Base-by-base conservation (phyloP, 2,888 invertebrate genomes). In the Syrista parreyssii region DNA sequence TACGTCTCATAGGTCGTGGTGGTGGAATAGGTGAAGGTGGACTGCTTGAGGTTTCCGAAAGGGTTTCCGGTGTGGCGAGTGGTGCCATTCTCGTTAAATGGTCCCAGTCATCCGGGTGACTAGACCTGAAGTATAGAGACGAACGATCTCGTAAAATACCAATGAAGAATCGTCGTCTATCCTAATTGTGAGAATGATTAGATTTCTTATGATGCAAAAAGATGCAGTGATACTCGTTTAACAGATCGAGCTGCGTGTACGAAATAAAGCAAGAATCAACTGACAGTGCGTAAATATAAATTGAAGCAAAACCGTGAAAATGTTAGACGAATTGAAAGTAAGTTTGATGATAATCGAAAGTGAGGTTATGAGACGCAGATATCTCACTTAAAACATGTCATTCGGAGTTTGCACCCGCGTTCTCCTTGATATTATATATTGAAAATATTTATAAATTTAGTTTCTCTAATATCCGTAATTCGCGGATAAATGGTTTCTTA, bases 1-100 rank as follows among this genome's bases (percentile, higher is more conserved):
- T 95, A 32, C 95, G 91, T 68, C 94, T 92, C 93, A 95, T 93
- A 33, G 94, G 93, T 84, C 93, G 93, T 0, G 94, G 93, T 23
- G 94, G 92, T 73, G 93, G 92, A 76, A 94, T 92, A 83, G 95
- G 94, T 33, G 94, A 93, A 81, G 95, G 93, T 34, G 96, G 96
- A 77, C 96, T 94, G 88, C 96, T 96, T 3, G 96, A 96, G n/a
- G 96, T 94, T 89, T 96, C 96, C 0, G 96, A 96, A 23, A 97
- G 91, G 1, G 96, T 96, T 89, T 97, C 97, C 0, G 97, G 96
- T 76, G 96, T 96, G 12, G 97, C 97, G 33, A 97, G 89, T 0
- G 97, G 97, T 0, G 97, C 97, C 80, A 94, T 91, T 0, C 95
- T 84, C 80, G 88, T 83, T 73, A 86, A 75, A 79, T 88, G 84